Evolutionary conservation across 2,888 invertebrate genomes (phyloP).

Genomic region (Onchidella celtica): DNA sequence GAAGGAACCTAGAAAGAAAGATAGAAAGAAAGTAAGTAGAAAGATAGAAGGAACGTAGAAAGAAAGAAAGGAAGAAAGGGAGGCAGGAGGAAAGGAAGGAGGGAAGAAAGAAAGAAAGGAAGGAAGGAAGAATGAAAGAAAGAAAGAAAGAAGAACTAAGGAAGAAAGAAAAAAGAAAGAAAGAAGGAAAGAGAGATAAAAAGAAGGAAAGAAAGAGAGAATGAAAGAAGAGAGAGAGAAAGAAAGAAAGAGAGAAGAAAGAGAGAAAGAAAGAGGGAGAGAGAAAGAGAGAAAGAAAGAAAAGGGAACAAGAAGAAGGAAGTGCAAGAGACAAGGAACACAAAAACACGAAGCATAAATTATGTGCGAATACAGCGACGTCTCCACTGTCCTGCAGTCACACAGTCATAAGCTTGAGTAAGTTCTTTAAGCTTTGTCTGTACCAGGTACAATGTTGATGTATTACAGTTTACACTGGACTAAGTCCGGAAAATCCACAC

Average conservation of each 20-base stretch:
- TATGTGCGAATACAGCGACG: too few species aligned
- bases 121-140: background rate
- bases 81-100: background rate
- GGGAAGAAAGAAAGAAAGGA: background rate
- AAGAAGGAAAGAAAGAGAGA: background rate
- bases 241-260: background rate
- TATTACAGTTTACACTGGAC: too few species aligned
- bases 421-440: too few species aligned
- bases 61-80: background rate
- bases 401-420: too few species aligned
- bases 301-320: background rate
- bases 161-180: background rate
- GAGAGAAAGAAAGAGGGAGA: background rate
- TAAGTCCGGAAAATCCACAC: too few species aligned
- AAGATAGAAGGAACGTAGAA: too few species aligned
- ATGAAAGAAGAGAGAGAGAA: background rate
- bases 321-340: background rate
- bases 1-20: background rate
- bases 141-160: background rate
- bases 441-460: too few species aligned
- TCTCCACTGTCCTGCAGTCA: too few species aligned
- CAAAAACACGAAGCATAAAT: too few species aligned
- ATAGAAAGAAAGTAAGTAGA: too few species aligned
- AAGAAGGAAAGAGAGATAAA: background rate
- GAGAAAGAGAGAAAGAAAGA: background rate